Evolutionary conservation across 2,888 invertebrate genomes (phyloP).

Genomic region (Agrotis ipsilon): DNA sequence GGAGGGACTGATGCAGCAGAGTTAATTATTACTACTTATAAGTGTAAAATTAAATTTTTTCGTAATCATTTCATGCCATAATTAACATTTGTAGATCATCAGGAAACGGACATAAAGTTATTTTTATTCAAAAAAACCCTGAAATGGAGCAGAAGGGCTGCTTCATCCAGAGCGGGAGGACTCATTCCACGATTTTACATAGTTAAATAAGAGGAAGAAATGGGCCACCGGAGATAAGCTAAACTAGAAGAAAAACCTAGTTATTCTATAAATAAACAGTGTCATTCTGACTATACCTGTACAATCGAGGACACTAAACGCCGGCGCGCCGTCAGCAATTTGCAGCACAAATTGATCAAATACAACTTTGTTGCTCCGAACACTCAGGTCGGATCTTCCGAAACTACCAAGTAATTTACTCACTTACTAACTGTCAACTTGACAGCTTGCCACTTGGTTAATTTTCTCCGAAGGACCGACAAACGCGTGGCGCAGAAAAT

Average conservation of each 20-base stretch:
- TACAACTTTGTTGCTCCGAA: conserved; percentile 47
- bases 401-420: conserved; percentile 65
- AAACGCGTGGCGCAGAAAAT: conserved; percentile 44
- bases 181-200: too few species aligned
- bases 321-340: conserved; percentile 14
- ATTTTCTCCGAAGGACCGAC: conserved; percentile 61
- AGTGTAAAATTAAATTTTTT: too few species aligned
- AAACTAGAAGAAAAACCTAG: too few species aligned
- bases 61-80: too few species aligned
- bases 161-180: too few species aligned
- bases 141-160: too few species aligned
- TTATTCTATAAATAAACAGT: not conserved
- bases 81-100: too few species aligned
- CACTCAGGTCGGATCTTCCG: conserved; percentile 41
- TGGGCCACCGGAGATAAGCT: too few species aligned
- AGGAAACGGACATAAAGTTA: too few species aligned
- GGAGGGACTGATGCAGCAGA: not conserved
- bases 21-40: too few species aligned
- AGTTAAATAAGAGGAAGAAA: too few species aligned
- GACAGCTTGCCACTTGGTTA: conserved; percentile 70
- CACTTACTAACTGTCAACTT: conserved; percentile 60
- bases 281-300: conserved; percentile 1
- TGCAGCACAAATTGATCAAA: conserved; percentile 56
- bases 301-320: conserved; percentile 14
- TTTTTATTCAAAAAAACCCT: too few species aligned